Conservation (phyloP, 2,888 invertebrate genomes). For the Diadegma fenestrale region DNA sequence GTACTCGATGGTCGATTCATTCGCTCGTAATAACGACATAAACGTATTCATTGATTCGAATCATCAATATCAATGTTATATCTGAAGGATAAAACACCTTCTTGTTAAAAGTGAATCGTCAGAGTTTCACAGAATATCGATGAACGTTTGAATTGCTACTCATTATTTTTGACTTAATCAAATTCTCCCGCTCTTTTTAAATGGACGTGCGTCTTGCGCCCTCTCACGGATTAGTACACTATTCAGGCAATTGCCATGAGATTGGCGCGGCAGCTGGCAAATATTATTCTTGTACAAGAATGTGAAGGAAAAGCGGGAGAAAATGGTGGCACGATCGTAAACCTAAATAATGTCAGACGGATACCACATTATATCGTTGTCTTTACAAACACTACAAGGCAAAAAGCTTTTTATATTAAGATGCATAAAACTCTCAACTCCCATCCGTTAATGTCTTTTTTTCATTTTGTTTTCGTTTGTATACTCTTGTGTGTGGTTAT, state of each 20-base stretch:
- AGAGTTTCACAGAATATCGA: slow-evolving; percentile 25
- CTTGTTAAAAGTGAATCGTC: slow-evolving; percentile 35
- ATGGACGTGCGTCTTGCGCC: background rate
- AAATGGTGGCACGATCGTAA: slow-evolving; percentile 58
- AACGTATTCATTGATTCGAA: slow-evolving; percentile 54
- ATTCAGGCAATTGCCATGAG: slow-evolving; percentile 17
- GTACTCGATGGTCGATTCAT: background rate
- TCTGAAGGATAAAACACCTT: slow-evolving; percentile 47
- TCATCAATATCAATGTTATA: slow-evolving; percentile 44
- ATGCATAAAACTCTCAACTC: slow-evolving; percentile 18
- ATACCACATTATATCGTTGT: slow-evolving; percentile 8
- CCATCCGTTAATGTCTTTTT: background rate
- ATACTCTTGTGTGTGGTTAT: background rate
- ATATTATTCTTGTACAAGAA: slow-evolving; percentile 51
- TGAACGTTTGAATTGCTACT: slow-evolving; percentile 11
- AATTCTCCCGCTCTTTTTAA: slow-evolving; percentile 18
- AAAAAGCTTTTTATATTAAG: slow-evolving; percentile 10
- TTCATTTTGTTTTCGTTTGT: background rate
- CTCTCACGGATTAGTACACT: slow-evolving; percentile 46
- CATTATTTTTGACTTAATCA: background rate
- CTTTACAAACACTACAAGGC: slow-evolving; percentile 1
- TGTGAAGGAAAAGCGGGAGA: slow-evolving; percentile 22
- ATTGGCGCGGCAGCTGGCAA: slow-evolving; percentile 21
- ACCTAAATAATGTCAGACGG: slow-evolving; percentile 61
- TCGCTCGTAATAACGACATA: slow-evolving; percentile 19